Percentiles rank a stretch among this genome's conserved stretches.
Conservation (phyloP, 2,888 invertebrate genomes). For the Hypselothyrea guttata region DNA sequence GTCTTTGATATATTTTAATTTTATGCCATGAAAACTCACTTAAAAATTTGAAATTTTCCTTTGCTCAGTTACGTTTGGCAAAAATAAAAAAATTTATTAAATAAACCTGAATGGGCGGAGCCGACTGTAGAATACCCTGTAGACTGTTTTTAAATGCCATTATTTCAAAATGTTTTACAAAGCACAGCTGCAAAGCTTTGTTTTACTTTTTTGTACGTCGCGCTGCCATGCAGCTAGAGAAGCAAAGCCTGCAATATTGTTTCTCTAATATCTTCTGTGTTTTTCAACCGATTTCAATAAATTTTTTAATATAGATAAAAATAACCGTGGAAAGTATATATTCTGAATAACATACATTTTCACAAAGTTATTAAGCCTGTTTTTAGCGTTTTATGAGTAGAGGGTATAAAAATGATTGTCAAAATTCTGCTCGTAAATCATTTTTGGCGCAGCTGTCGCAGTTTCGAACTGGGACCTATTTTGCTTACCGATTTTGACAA, state of each 20-base stretch:
- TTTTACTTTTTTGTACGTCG: not conserved
- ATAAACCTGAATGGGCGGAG: no score
- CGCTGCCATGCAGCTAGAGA: no score
- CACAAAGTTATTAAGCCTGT: no score
- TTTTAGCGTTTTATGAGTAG: not conserved
- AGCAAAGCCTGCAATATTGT: not conserved
- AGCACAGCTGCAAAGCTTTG: no score
- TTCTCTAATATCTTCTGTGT: not conserved
- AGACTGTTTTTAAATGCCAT: no score
- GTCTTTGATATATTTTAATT: not conserved
- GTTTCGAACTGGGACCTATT: conserved; percentile 27
- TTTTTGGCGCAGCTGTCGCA: conserved; percentile 47
- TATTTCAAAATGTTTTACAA: no score
- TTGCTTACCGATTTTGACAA: conserved; percentile 61
- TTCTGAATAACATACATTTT: conserved; percentile 2
- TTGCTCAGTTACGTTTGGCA: no score
- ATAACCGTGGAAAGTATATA: not conserved
- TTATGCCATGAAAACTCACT: not conserved
- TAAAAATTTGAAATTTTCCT: no score
- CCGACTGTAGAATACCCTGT: no score
- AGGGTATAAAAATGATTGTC: conserved; percentile 31
- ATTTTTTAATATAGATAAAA: not conserved
- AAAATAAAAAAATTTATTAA: no score
- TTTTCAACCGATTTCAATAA: no score
- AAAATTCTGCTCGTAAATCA: conserved; percentile 50